Conservation (phyloP, 2,888 invertebrate genomes). For the Teleogryllus oceanicus region DNA sequence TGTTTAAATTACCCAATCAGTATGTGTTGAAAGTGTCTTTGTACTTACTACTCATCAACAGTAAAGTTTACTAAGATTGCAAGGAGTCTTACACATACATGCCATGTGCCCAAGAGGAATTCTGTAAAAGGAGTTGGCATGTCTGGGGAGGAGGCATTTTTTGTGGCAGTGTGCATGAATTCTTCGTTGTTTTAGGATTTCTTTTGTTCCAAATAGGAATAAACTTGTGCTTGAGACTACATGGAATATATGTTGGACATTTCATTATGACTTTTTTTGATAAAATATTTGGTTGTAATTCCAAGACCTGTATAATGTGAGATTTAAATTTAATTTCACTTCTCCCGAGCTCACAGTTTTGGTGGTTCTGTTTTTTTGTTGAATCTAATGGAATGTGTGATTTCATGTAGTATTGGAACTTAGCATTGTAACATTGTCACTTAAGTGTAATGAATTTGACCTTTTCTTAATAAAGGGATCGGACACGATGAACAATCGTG, state of each 20-base stretch:
- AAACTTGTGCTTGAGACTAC: slow-evolving; percentile 19
- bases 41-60: neutral
- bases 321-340: too few species aligned
- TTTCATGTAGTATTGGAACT: too few species aligned
- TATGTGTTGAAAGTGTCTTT: neutral
- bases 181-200: neutral
- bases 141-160: too few species aligned
- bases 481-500: too few species aligned
- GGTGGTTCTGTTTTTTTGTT: too few species aligned
- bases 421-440: too few species aligned
- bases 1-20: neutral
- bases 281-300: neutral
- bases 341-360: too few species aligned
- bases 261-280: neutral
- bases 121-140: too few species aligned
- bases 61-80: neutral
- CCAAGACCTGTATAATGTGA: neutral
- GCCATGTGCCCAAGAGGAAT: neutral
- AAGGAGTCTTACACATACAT: too few species aligned
- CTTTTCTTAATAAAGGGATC: too few species aligned
- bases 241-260: neutral
- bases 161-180: neutral
- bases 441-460: too few species aligned
- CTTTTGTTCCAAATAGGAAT: neutral
- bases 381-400: too few species aligned